These are phyloP conservation scores for Oncorhynchus gorbuscha DNA, from an alignment of 2,113 vertebrate species.

Conservation along the genomic window DNA sequence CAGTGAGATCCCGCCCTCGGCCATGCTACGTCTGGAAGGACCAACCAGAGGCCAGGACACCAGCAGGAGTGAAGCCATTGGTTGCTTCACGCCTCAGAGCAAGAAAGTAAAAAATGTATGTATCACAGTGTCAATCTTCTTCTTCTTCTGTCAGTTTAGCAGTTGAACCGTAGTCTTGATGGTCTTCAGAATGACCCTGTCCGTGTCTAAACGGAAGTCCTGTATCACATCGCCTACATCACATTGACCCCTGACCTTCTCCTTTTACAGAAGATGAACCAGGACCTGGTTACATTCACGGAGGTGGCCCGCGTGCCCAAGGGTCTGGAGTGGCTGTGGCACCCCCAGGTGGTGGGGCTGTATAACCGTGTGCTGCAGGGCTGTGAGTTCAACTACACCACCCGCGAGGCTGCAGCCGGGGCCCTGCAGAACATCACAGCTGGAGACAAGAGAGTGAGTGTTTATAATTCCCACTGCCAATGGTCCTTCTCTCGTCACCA, in stretches of 20 bases:
- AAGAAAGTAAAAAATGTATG: conserved; percentile 81
- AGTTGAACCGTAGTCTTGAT: no score
- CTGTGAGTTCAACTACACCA: conserved; percentile 78
- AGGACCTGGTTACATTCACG: conserved; percentile 82
- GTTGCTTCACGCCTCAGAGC: conserved; percentile 89
- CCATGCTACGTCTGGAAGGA: conserved; percentile 84
- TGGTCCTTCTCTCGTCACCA: no score
- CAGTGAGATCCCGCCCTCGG: conserved; percentile 84
- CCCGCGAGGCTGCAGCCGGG: conserved; percentile 83
- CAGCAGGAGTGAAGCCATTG: conserved; percentile 73
- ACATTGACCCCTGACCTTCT: neutral
- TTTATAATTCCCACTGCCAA: neutral
- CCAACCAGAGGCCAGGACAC: conserved; percentile 64
- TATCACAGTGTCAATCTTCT: neutral
- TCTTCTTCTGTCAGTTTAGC: no score
- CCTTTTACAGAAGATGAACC: conserved; percentile 66
- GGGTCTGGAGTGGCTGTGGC: conserved; percentile 95
- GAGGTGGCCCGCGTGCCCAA: conserved; percentile 87
- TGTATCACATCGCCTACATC: neutral
- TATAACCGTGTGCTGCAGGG: conserved; percentile 87
- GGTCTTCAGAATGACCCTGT: no score
- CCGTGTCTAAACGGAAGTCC: no score
- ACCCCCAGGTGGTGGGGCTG: conserved; percentile 84
- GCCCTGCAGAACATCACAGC: conserved; percentile 94
- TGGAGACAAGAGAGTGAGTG: conserved; percentile 82